Evolutionary conservation across 2,888 invertebrate species (phyloP).

Genomic region (Nesidiocoris tenuis): DNA sequence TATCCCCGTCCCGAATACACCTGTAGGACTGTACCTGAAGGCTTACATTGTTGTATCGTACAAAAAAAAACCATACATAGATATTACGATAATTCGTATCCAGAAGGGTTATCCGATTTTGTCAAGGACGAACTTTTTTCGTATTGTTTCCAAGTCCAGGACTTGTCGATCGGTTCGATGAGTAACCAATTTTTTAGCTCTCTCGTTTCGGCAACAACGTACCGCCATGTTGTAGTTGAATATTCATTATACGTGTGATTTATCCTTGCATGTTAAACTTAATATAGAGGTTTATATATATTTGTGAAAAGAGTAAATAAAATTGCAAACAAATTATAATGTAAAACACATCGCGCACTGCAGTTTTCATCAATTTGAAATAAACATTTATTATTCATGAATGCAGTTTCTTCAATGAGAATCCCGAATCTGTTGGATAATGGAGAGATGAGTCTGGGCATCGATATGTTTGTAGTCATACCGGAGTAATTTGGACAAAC

Average conservation of each 20-base stretch:
- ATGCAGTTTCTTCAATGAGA: too few species aligned
- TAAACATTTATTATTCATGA: slow-evolving; percentile 40
- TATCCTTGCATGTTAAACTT: slow-evolving; percentile 36
- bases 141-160: too few species aligned
- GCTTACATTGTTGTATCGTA: background rate
- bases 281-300: slow-evolving; percentile 41
- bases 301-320: slow-evolving; percentile 13
- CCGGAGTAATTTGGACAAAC: too few species aligned
- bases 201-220: background rate
- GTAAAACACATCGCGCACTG: slow-evolving; percentile 28
- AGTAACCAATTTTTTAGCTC: too few species aligned
- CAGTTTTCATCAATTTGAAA: slow-evolving; percentile 42
- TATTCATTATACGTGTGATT: slow-evolving; percentile 40
- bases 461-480: too few species aligned
- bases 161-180: too few species aligned
- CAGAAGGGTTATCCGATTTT: too few species aligned
- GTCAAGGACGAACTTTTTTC: too few species aligned
- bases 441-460: too few species aligned
- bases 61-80: background rate
- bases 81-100: too few species aligned
- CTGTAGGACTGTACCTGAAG: background rate
- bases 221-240: slow-evolving; percentile 11
- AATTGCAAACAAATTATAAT: slow-evolving; percentile 19
- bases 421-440: too few species aligned
- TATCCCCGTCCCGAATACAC: background rate